phyloP scores from a whole-genome alignment of 2,113 vertebrate species.

The Campylomormyrus numenius region DNA sequence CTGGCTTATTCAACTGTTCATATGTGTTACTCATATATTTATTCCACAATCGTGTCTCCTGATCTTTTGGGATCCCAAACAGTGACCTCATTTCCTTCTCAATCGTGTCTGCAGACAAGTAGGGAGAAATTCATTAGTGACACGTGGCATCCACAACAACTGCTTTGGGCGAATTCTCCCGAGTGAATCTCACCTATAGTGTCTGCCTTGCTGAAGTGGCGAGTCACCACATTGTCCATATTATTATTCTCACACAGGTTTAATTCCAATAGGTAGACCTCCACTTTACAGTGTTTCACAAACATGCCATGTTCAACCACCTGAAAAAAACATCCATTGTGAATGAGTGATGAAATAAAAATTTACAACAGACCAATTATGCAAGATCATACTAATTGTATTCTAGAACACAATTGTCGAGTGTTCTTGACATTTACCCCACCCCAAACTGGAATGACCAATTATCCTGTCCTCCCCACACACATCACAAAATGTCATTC shows the following conservation, averaged over 20 bases:
- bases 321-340: slow-evolving; percentile 47
- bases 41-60: slow-evolving; percentile 90
- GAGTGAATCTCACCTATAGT: slow-evolving; percentile 73
- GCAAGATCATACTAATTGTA: not conserved
- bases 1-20: slow-evolving; percentile 82
- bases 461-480: not conserved
- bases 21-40: slow-evolving; percentile 89
- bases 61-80: slow-evolving; percentile 80
- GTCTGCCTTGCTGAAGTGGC: slow-evolving; percentile 93
- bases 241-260: slow-evolving; percentile 87
- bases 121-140: not conserved
- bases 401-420: not conserved
- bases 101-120: slow-evolving; percentile 68
- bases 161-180: not conserved
- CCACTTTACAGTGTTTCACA: slow-evolving; percentile 96
- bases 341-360: not conserved
- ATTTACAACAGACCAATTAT: not conserved
- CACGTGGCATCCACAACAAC: not conserved
- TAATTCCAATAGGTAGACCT: slow-evolving; percentile 91
- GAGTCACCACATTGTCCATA: slow-evolving; percentile 73
- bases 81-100: slow-evolving; percentile 88
- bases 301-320: slow-evolving; percentile 95
- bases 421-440: not conserved
- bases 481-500: not conserved
- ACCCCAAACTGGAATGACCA: not conserved